These are phyloP conservation scores for Cyclopterus lumpus DNA, from an alignment of 2,797 vertebrate species.

Conservation along the genomic window DNA sequence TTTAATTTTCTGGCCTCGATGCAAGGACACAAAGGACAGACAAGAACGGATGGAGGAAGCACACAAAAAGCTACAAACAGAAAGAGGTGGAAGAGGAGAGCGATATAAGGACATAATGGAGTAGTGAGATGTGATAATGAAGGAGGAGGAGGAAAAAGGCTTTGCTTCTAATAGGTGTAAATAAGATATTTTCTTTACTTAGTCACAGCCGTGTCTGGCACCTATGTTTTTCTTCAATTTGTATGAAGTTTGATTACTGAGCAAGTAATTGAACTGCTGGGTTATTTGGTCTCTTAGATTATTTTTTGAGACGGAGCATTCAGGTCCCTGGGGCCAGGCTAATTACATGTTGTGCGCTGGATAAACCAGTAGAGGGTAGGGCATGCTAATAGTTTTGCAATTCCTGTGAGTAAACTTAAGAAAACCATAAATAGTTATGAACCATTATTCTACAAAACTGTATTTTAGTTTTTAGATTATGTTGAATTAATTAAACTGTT, in stretches of 20 bases:
- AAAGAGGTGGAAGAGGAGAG: constrained; percentile 28
- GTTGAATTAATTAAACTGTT: background rate
- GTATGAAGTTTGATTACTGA: constrained; percentile 3
- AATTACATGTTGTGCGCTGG: constrained; percentile 16
- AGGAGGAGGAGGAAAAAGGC: background rate
- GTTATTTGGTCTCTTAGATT: background rate
- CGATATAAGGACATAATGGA: constrained; percentile 7
- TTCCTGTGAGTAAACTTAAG: background rate
- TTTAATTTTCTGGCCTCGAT: constrained; percentile 62
- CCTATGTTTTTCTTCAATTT: background rate
- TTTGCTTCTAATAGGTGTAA: background rate
- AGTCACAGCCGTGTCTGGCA: background rate
- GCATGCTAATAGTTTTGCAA: background rate
- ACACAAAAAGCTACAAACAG: constrained; percentile 38
- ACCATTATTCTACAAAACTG: background rate
- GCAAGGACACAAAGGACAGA: constrained; percentile 69
- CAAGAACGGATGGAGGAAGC: constrained; percentile 38
- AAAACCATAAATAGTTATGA: background rate
- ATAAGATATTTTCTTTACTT: constrained; percentile 13
- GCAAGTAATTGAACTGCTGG: background rate
- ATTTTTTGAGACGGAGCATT: constrained; percentile 3
- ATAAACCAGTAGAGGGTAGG: constrained; percentile 6
- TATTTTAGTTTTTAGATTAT: background rate
- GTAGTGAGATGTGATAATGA: background rate
- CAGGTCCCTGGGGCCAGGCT: background rate